phyloP scores from a whole-genome alignment of 2,113 vertebrate genomes.

The Acanthochromis polyacanthus region DNA sequence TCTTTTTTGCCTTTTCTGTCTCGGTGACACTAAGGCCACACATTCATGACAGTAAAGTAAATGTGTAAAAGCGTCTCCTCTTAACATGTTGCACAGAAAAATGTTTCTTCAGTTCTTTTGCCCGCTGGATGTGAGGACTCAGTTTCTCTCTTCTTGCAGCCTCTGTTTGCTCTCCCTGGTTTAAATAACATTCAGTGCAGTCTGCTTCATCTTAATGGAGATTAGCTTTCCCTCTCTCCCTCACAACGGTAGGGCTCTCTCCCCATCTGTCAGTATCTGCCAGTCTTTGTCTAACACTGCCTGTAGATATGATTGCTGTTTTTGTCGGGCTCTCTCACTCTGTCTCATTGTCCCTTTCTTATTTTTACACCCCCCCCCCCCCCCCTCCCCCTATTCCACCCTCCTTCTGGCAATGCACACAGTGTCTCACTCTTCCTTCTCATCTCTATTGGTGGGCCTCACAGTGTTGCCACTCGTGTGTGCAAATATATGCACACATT shows the following conservation, averaged over 20 bases:
- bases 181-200: conserved; percentile 57
- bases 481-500: conserved; percentile 43
- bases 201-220: conserved; percentile 57
- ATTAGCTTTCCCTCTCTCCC: conserved; percentile 20
- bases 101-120: background rate
- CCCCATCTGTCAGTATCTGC: conserved; percentile 59
- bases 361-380: background rate
- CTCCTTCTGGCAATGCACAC: background rate
- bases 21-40: conserved; percentile 10
- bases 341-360: conserved; percentile 22
- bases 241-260: conserved; percentile 43
- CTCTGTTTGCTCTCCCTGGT: conserved; percentile 28
- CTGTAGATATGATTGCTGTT: conserved; percentile 47
- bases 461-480: conserved; percentile 26
- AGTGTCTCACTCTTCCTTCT: conserved; percentile 4
- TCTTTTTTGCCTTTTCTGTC: background rate
- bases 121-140: background rate
- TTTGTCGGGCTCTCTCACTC: conserved; percentile 34
- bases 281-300: conserved; percentile 44
- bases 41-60: background rate
- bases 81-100: background rate
- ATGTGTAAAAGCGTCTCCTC: conserved; percentile 5
- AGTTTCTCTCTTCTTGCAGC: background rate
- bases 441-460: conserved; percentile 17
- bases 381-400: too few species aligned